Evolutionary conservation across 2,888 invertebrate species (phyloP), one percentile per base, ranked within the genome.

Genomic region (Eledona agricola): DNA sequence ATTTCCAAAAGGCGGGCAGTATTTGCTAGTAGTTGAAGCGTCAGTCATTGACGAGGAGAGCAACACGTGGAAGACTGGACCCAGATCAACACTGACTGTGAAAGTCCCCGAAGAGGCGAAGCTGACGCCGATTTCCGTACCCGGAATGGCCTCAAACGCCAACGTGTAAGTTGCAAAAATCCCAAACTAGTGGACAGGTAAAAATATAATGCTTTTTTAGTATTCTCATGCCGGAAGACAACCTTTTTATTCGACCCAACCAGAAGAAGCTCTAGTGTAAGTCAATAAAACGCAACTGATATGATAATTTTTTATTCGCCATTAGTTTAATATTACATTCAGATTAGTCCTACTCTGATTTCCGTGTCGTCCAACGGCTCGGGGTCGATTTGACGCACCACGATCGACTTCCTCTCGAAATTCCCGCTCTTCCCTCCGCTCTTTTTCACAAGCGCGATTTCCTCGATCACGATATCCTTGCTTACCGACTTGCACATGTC

Each of bases 401-500:
- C 25, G 22, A 70, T 66, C 1, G 71, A 71, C 28, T 55, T 49
- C 31, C 57, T 61, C 16, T 74, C 71, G 42, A 71, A 72, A 22
- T 69, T 63, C 32, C 66, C 51, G 10, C 45, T 25, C 60, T 80
- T 80, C 45, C 92, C 95, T 4, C 95, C 95, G 13, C 81, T 80
- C 79, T 96, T 96, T 52, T 81, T 80, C 58, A 89, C 65, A 42
- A 97, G 79, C 63, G 83, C 81, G 59, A 96, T 80, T 63, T 88
- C 85, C 22, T 79, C 80, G 66, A 97, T 89, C 50, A 81, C 75
- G 75, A 96, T 93, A 59, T 82, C 79, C 63, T 87, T 80, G 62
- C 88, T 89, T 13, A 93, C 89, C 1, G 96, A 87, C 79, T 99
- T 99, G 75, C 97, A 96, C 99, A 99, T 99, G 77, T 99, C 99